Percentiles rank a stretch among this genome's conserved stretches.
Conservation (phyloP, 2,888 invertebrate species). For the Ophonus ardosiacus region DNA sequence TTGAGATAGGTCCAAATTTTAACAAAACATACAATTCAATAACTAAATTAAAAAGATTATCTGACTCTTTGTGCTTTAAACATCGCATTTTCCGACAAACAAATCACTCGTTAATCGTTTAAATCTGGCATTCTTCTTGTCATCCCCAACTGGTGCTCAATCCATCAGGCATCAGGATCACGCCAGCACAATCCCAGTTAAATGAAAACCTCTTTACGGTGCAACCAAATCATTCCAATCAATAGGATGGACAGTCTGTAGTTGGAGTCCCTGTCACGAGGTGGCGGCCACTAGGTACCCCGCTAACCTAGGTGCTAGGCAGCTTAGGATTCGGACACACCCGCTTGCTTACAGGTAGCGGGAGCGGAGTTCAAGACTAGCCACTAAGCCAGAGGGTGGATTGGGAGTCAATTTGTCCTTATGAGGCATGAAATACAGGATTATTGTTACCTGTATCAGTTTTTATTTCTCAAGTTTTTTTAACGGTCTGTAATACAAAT, state of each 20-base stretch:
- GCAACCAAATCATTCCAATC: conserved; percentile 51
- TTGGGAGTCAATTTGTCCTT: neutral
- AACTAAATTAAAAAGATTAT: neutral
- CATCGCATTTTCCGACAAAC: neutral
- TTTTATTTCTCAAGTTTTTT: no score
- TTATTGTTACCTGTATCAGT: no score
- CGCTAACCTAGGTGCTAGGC: conserved; percentile 11
- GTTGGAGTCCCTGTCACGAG: conserved; percentile 47
- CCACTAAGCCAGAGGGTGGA: neutral
- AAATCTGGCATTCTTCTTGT: neutral
- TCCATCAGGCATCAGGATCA: neutral
- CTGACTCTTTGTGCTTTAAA: neutral
- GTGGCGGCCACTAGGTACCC: conserved; percentile 12
- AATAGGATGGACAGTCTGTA: conserved; percentile 50
- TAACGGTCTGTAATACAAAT: no score
- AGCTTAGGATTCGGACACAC: conserved; percentile 10
- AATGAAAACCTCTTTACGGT: conserved; percentile 37
- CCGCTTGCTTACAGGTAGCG: conserved; percentile 47
- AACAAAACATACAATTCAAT: no score
- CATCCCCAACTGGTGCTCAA: neutral
- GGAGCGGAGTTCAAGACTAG: neutral
- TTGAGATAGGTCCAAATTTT: no score
- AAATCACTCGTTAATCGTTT: neutral
- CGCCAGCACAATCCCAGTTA: neutral
- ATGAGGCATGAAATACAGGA: neutral